Evolutionary conservation across 2,888 invertebrate genomes (phyloP).

Genomic region (Drosophila rellima): DNA sequence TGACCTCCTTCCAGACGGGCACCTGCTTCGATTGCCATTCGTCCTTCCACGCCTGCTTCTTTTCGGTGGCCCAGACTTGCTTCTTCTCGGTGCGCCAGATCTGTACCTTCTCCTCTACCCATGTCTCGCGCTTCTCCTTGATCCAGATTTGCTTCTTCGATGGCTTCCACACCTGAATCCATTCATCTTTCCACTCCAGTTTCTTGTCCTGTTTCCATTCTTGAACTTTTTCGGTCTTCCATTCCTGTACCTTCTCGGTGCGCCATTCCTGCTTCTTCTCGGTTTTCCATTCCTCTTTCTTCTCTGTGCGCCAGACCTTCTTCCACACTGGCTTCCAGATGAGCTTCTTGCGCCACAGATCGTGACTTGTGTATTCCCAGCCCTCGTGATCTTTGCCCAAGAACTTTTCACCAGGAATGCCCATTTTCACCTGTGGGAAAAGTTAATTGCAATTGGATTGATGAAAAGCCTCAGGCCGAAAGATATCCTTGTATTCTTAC

Average conservation of each 20-base stretch:
- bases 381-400: conserved; percentile 93
- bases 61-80: conserved; percentile 88
- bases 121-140: conserved; percentile 91
- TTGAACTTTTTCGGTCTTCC: conserved; percentile 92
- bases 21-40: conserved; percentile 90
- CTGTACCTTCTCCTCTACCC: conserved; percentile 90
- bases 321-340: conserved; percentile 90
- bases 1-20: conserved; percentile 90
- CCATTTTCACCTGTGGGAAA: conserved; percentile 86
- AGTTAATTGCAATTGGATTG: background rate
- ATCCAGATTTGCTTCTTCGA: conserved; percentile 93
- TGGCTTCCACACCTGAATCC: conserved; percentile 90
- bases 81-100: conserved; percentile 88
- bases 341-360: conserved; percentile 94
- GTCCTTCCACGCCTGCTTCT: conserved; percentile 91
- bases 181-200: conserved; percentile 88
- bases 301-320: conserved; percentile 92
- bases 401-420: conserved; percentile 92
- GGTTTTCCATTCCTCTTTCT: conserved; percentile 91
- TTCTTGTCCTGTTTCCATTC: conserved; percentile 93
- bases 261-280: conserved; percentile 90
- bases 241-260: conserved; percentile 88
- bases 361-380: conserved; percentile 94
- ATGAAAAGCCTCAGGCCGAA: background rate
- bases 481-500: conserved; percentile 57